These are phyloP conservation scores for Megastigmus dorsalis DNA, from an alignment of 2,888 invertebrate genomes.

Conservation along the genomic window DNA sequence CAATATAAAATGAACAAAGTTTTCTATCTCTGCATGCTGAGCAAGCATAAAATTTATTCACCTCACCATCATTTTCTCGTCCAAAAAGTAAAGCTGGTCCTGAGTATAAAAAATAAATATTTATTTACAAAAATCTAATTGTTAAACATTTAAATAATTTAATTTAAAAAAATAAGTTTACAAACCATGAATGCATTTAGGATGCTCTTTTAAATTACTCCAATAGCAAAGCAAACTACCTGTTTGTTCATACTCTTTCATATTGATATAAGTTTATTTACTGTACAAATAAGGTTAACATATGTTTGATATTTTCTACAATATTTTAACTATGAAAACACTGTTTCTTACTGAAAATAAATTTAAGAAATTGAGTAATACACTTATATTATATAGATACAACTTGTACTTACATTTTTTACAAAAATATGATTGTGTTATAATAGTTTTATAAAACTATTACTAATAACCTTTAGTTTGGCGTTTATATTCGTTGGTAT, in stretches of 20 bases:
- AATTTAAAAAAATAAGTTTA: conserved; percentile 27
- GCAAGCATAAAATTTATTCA: conserved; percentile 85
- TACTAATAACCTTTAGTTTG: no score
- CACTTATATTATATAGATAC: no score
- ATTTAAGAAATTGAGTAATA: no score
- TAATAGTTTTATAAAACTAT: no score
- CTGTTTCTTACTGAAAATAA: no score
- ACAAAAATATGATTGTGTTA: no score
- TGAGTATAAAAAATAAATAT: conserved; percentile 52
- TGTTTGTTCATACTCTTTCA: conserved; percentile 30
- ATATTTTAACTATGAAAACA: no score
- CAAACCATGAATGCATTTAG: conserved; percentile 83
- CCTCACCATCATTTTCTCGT: conserved; percentile 69
- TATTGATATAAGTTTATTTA: no score
- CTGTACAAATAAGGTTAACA: no score
- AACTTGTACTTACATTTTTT: no score
- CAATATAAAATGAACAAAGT: conserved; percentile 83
- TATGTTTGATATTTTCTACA: background rate
- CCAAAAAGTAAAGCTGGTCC: conserved; percentile 84
- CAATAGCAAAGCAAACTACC: conserved; percentile 66
- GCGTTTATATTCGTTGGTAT: no score
- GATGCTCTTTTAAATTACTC: conserved; percentile 79
- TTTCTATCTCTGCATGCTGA: conserved; percentile 88
- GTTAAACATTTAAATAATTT: conserved; percentile 17
- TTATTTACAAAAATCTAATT: background rate